Percentiles rank a stretch among this genome's conserved stretches.
Conservation (phyloP, 2,797 vertebrate species). For the Syngnathus rostellatus region DNA sequence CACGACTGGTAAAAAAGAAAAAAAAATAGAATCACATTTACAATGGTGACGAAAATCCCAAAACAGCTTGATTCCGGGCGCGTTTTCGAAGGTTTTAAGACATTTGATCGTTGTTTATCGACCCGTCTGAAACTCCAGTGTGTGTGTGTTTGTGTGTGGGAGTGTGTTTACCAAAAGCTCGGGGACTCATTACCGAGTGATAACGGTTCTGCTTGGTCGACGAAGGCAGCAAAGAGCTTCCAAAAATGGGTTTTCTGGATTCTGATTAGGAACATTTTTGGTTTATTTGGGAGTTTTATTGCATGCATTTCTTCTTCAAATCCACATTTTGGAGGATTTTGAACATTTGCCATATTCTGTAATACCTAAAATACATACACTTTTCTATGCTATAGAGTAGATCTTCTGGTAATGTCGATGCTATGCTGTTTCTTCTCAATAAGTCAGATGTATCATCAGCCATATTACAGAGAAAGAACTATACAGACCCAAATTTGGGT, state of each 20-base stretch:
- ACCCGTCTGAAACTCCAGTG: slow-evolving; percentile 40
- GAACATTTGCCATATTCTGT: slow-evolving; percentile 18
- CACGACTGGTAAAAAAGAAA: slow-evolving; percentile 35
- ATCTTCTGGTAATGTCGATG: no score
- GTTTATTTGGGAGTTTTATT: slow-evolving; percentile 5
- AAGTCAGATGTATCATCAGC: no score
- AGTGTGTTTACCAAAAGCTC: slow-evolving; percentile 41
- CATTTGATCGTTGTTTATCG: slow-evolving; percentile 53
- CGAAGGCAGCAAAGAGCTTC: slow-evolving; percentile 44
- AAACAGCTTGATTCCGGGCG: slow-evolving; percentile 41
- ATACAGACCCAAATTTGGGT: no score
- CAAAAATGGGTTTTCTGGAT: slow-evolving; percentile 60
- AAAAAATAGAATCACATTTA: slow-evolving; percentile 50
- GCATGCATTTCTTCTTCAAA: slow-evolving; percentile 29
- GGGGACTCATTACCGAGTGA: slow-evolving; percentile 53
- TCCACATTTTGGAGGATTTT: slow-evolving; percentile 34
- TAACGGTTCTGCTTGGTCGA: slow-evolving; percentile 65
- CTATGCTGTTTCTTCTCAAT: no score
- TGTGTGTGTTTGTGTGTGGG: slow-evolving; percentile 18
- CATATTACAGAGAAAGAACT: no score
- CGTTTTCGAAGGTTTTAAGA: slow-evolving; percentile 29
- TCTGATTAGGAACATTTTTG: slow-evolving; percentile 62
- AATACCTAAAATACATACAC: not conserved
- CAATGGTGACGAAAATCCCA: slow-evolving; percentile 32
- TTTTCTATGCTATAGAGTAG: no score